Conservation (phyloP, 2,113 vertebrate genomes). For the Azemiops feae region DNA sequence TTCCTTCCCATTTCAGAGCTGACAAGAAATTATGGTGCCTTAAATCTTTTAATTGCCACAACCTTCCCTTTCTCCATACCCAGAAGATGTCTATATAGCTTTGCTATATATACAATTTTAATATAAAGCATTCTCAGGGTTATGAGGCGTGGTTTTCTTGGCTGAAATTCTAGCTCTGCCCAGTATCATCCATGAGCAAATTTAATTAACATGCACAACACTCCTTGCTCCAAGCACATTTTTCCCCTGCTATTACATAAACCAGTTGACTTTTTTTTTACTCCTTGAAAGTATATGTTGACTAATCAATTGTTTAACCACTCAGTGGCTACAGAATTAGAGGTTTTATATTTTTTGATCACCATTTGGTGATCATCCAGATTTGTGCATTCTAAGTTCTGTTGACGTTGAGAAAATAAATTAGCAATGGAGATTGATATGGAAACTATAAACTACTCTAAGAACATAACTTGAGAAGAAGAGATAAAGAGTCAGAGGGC, state of each 20-base stretch:
- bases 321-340: background rate
- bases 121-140: background rate
- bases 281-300: background rate
- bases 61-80: background rate
- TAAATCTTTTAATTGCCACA: background rate
- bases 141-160: background rate
- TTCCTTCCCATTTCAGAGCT: background rate
- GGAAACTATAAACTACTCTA: background rate
- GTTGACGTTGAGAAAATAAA: too few relatives aligned
- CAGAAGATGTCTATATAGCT: background rate
- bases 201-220: background rate
- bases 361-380: background rate
- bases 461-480: background rate
- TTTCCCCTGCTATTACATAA: background rate
- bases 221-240: background rate
- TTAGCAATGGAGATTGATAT: background rate
- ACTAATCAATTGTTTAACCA: background rate
- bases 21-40: background rate
- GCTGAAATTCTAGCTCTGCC: background rate
- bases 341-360: background rate
- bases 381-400: too few relatives aligned
- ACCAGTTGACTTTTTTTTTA: background rate
- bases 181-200: background rate
- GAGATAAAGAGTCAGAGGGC: background rate
- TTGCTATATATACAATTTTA: background rate